Evolutionary conservation across 2,113 vertebrate species (phyloP).

Genomic region (Podarcis muralis): DNA sequence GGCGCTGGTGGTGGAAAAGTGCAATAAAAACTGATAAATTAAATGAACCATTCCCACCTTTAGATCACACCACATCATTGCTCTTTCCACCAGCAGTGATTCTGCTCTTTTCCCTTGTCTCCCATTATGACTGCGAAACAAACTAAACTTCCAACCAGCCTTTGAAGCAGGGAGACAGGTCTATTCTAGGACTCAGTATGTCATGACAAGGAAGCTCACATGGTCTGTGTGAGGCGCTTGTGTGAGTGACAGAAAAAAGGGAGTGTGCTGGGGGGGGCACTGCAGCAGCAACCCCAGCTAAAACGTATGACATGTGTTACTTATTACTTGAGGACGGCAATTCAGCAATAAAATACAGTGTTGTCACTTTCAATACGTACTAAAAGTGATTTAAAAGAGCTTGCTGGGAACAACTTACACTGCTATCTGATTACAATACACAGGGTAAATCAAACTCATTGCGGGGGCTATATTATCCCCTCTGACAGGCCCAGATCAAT

Average conservation of each 20-base stretch:
- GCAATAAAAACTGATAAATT: background rate
- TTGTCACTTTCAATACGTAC: slow-evolving; percentile 62
- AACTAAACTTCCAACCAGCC: background rate
- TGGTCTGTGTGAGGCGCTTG: background rate
- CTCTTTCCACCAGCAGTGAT: background rate
- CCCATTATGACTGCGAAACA: background rate
- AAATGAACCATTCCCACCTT: background rate
- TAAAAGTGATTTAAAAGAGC: slow-evolving; percentile 58
- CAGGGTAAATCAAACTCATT: slow-evolving; percentile 49
- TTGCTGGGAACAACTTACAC: slow-evolving; percentile 36
- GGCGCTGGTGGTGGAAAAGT: background rate
- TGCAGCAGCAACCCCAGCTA: background rate
- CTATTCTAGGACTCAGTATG: slow-evolving; percentile 5
- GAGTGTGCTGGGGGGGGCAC: background rate
- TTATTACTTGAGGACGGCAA: slow-evolving; percentile 50
- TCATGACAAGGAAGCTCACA: background rate
- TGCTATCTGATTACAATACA: slow-evolving; percentile 61
- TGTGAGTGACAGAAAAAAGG: slow-evolving; percentile 5
- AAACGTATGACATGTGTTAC: slow-evolving; percentile 42
- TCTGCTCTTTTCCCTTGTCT: background rate
- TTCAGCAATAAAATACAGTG: slow-evolving; percentile 64
- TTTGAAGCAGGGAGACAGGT: background rate
- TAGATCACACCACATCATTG: background rate
- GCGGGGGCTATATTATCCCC: slow-evolving; percentile 45
- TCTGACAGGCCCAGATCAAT: slow-evolving; percentile 54